These are phyloP conservation scores for Peromyscus attwateri DNA, from an alignment of 2,797 vertebrate genomes.

Conservation along the genomic window DNA sequence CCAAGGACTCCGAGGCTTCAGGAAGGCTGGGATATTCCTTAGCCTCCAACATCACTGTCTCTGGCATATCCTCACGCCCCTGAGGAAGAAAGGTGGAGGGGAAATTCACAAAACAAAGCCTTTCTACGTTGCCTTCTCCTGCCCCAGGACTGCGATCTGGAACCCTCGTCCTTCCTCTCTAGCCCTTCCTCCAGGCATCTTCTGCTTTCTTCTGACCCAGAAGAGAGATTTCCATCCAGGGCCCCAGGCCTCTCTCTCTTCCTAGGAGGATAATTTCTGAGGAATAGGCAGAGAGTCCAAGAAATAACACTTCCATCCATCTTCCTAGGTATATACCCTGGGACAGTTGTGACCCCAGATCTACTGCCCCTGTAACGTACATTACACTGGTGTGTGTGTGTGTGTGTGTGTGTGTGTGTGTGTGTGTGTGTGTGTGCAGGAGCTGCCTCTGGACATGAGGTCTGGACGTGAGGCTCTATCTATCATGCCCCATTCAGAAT, in stretches of 20 bases:
- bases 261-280: neutral
- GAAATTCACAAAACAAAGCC: neutral
- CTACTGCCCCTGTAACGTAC: neutral
- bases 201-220: neutral
- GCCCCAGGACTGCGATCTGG: too few species aligned
- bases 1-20: neutral
- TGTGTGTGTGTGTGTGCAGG: neutral
- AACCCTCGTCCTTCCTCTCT: neutral
- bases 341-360: neutral
- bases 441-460: neutral
- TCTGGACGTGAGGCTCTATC: neutral
- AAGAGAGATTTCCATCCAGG: neutral
- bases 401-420: too few species aligned
- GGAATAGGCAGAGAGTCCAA: neutral
- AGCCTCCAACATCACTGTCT: neutral
- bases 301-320: neutral
- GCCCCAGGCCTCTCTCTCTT: neutral
- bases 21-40: neutral
- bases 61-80: neutral
- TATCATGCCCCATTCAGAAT: neutral
- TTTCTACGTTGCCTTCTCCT: neutral
- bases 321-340: too few species aligned
- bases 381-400: neutral
- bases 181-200: neutral
- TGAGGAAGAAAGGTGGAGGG: neutral